These are phyloP conservation scores for Oxyruncus cristatus DNA, from an alignment of 2,113 vertebrate species.

Conservation along the genomic window DNA sequence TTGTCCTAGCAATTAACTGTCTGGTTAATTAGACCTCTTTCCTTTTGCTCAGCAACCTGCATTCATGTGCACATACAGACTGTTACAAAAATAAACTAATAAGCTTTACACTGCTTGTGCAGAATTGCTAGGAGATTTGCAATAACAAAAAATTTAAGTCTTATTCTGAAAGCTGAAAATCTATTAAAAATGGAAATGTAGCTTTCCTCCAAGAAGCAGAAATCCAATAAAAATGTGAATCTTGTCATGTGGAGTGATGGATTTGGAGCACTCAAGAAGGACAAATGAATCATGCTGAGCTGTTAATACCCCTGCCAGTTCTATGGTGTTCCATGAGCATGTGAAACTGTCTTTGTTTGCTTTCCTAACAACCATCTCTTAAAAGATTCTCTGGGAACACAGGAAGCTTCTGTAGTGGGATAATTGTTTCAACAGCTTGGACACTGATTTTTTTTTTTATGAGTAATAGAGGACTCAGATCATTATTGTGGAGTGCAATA, in stretches of 20 bases:
- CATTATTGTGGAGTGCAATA: slow-evolving; percentile 8
- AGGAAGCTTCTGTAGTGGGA: slow-evolving; percentile 35
- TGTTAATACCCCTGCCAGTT: slow-evolving; percentile 58
- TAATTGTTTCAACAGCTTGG: slow-evolving; percentile 63
- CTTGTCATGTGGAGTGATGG: slow-evolving; percentile 38
- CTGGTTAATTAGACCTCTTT: slow-evolving; percentile 52
- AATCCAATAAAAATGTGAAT: slow-evolving; percentile 49
- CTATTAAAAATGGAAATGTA: slow-evolving; percentile 47
- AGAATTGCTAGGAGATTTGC: neutral
- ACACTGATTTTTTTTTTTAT: slow-evolving; percentile 7
- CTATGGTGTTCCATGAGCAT: slow-evolving; percentile 5
- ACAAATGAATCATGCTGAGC: slow-evolving; percentile 62
- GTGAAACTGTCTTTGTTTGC: slow-evolving; percentile 65
- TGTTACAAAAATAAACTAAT: slow-evolving; percentile 26
- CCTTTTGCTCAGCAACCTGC: slow-evolving; percentile 52
- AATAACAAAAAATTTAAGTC: neutral
- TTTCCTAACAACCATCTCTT: slow-evolving; percentile 62
- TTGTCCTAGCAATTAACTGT: slow-evolving; percentile 57
- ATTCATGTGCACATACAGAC: neutral
- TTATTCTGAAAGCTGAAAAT: neutral
- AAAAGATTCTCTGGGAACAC: slow-evolving; percentile 53
- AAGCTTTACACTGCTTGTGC: neutral
- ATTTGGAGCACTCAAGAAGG: slow-evolving; percentile 59
- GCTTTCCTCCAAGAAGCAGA: neutral
- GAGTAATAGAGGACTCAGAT: slow-evolving; percentile 10